Evolutionary conservation across 2,888 invertebrate genomes (phyloP).

Genomic region (Drosophila aldrichi): DNA sequence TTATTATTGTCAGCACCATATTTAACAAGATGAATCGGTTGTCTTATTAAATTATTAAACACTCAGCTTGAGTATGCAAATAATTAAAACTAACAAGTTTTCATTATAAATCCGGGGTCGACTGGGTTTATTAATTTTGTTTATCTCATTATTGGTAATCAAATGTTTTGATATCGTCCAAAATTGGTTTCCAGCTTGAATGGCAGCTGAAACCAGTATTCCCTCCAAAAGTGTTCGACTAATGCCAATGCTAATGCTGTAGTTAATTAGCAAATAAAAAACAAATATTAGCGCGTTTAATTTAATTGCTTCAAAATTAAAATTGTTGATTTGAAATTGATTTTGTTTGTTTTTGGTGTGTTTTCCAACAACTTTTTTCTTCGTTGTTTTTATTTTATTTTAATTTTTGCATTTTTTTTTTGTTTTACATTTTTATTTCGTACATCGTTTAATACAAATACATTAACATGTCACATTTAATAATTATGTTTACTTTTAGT

Average conservation of each 20-base stretch:
- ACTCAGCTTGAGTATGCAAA: neutral
- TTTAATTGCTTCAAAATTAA: neutral
- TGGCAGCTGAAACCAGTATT: neutral
- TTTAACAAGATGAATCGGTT: neutral
- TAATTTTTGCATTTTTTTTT: conserved; percentile 41
- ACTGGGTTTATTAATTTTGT: neutral
- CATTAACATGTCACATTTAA: conserved; percentile 79
- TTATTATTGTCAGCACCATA: neutral
- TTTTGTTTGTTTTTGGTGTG: conserved; percentile 22
- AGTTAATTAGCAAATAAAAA: neutral
- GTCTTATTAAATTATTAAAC: neutral
- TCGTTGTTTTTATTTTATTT: conserved; percentile 12
- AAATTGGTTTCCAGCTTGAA: neutral
- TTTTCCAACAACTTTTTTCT: conserved; percentile 22
- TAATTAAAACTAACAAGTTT: conserved; percentile 1
- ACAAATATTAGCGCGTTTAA: conserved; percentile 1
- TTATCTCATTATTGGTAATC: neutral
- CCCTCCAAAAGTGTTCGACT: neutral
- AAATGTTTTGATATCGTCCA: neutral
- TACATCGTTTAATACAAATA: conserved; percentile 77
- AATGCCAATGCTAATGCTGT: no score
- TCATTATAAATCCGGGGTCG: neutral
- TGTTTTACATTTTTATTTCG: conserved; percentile 45
- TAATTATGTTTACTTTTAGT: conserved; percentile 71
- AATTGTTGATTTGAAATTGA: conserved; percentile 30